Evolutionary conservation across 1,140 invertebrate genomes (phyloP).

Genomic region (Pissodes strobi): DNA sequence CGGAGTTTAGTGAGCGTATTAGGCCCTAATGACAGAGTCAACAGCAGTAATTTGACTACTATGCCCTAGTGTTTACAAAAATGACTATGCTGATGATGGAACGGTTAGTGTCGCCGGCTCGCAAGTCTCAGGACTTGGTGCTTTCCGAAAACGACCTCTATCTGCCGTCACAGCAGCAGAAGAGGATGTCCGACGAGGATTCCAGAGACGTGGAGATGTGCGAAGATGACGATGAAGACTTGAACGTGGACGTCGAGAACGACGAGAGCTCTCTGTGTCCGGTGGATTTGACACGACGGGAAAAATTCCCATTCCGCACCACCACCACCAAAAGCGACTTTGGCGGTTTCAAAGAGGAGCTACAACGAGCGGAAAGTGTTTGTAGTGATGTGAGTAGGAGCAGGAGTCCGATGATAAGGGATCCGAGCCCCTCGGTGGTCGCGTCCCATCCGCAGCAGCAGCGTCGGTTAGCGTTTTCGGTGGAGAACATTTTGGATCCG

Average conservation of each 20-base stretch:
- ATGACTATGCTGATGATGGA: conserved; percentile 61
- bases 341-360: conserved; percentile 40
- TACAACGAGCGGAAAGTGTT: conserved; percentile 55
- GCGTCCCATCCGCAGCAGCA: conserved; percentile 50
- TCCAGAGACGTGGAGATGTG: conserved; percentile 52
- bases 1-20: conserved; percentile 46
- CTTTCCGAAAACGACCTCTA: conserved; percentile 35
- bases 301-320: too few species aligned
- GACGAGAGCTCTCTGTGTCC: conserved; percentile 55
- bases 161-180: conserved; percentile 27
- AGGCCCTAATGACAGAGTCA: conserved; percentile 36
- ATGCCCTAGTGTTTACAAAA: conserved; percentile 39
- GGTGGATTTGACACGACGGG: conserved; percentile 56
- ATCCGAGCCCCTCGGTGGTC: conserved; percentile 54
- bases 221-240: conserved; percentile 53
- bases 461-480: conserved; percentile 81
- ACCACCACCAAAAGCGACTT: conserved; percentile 47
- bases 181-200: too few species aligned
- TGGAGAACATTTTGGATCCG: conserved; percentile 89
- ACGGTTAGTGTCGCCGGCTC: conserved; percentile 51
- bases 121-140: conserved; percentile 42
- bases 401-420: conserved; percentile 50
- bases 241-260: conserved; percentile 55
- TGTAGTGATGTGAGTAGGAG: conserved; percentile 57
- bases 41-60: conserved; percentile 31